Evolutionary conservation across 1,140 invertebrate genomes (phyloP), one percentile per base, ranked within the genome.

Genomic region (Eubasilissa regina): DNA sequence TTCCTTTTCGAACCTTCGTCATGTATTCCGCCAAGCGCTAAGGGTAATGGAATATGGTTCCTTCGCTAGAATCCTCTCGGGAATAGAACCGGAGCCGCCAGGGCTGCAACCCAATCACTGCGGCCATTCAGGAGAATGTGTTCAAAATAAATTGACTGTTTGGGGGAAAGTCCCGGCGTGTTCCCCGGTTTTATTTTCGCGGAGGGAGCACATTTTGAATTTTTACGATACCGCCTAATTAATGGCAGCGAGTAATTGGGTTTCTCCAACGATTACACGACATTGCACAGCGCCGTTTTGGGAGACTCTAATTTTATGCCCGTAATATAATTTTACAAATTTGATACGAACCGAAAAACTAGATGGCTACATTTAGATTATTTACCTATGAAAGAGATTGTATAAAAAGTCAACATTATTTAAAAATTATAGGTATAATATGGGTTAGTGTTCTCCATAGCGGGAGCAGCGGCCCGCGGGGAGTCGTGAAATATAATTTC

Each of bases 101-200:
- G 9, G 3, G 64, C 66, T 77, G 53, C 80, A 81, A 81, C 78
- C 80, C 80, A 81, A 81, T 81, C 80, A 81, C 80, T 55, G 58
- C 80, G 75, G 75, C 80, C 72, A 81, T 81, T 81, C 80, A 78
- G 77, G 73, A 56, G 76, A 78, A 78, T 81, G 80, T 78, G 80
- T 81, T 78, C 75, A 56, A 78, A 81, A 81, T 81, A 81, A 81
- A 77, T 80, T 51, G 79, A 68, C 75, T 56, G 44, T 70, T 70
- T 48, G 66, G 45, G 66, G 66, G 47, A 70, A 70, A 51, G 66
- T 13, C 17, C 13, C 13, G 66, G 47, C 47, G 19, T 62, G 58
- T 62, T 62, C 19, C 12, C 19, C 58, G 11, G 47, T 70, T 70
- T 70, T 70, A 70, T 48, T 48, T 70, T 70, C 66, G 66, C 66